Evolutionary conservation across 2,113 vertebrate genomes (phyloP).

Genomic region (Myotis davidii): DNA sequence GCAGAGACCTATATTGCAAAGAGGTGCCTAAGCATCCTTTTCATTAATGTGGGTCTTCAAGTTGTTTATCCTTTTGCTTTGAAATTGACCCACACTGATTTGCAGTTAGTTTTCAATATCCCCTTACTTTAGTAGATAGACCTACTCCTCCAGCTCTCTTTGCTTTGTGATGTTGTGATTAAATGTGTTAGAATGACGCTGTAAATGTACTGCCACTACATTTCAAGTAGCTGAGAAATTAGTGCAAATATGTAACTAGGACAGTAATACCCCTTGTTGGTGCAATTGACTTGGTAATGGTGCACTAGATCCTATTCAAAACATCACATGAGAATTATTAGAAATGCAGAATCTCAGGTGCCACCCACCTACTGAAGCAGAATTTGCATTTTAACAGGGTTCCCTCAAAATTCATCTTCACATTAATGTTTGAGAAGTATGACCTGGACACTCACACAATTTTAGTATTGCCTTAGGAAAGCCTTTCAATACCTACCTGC

Average conservation of each 20-base stretch:
- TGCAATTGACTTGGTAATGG: neutral
- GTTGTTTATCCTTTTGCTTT: conserved; percentile 44
- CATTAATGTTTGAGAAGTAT: neutral
- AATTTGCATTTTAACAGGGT: neutral
- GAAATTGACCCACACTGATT: conserved; percentile 34
- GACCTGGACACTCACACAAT: neutral
- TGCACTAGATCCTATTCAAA: neutral
- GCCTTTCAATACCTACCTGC: neutral
- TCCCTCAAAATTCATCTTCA: neutral
- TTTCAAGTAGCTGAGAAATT: neutral
- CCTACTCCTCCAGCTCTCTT: neutral
- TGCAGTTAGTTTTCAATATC: neutral
- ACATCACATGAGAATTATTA: neutral
- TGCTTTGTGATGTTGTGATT: neutral
- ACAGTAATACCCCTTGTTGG: neutral
- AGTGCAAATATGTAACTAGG: neutral
- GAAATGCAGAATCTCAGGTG: neutral
- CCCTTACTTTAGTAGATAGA: neutral
- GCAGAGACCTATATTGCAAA: neutral
- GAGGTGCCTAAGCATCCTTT: conserved; percentile 23
- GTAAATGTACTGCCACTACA: neutral
- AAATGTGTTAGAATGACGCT: neutral
- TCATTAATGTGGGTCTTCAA: conserved; percentile 24
- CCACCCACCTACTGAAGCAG: neutral
- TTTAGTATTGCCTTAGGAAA: neutral